Evolutionary conservation across 2,113 vertebrate species (phyloP), one percentile per base, ranked within the genome.

Genomic region (Archocentrus centrarchus): DNA sequence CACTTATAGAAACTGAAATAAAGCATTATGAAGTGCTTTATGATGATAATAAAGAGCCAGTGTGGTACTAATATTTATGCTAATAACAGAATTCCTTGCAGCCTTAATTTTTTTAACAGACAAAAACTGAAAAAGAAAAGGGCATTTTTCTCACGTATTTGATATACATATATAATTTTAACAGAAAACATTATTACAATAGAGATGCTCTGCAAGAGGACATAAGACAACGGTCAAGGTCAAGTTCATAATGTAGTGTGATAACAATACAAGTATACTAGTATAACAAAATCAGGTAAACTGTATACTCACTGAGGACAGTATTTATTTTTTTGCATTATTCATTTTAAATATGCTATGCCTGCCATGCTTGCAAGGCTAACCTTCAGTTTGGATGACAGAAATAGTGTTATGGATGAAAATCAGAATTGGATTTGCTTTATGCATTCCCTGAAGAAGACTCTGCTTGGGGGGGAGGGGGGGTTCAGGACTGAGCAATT

Each of bases 371-470:
- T 11, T 20, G 20, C 44, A 0, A 2, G 1, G 66, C 17, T 53
- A 53, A 32, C 66, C 27, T 73, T 73, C 44, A 53, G 44, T 27
- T 30, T 30, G 66, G 24, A 70, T 1, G 41, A 22, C 39, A 47
- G 0, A 68, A 50, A 70, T 6, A 44, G 30, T 32, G 10, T 53
- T 70, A 53, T 20, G 66, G 44, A 73, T 14, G 11, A 32, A 73
- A 73, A 70, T 70, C 24, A 70, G 44, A 70, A 50, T 70, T 70
- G 24, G 66, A 70, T 70, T 70, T 50, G 41, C 66, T 70, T 44
- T 30, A 50, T 7, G 22, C 3, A 15, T 10, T 68, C 22, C 15
- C 64, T 50, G 41, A 47, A 68, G 64, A 47, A 3, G 41, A 68
- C 22, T 47, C 64, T 47, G 64, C 14, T 17, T 11, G 3, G 39